Percentiles rank a stretch among this genome's conserved stretches.
Conservation (phyloP, 2,113 vertebrate genomes). For the Onychostoma macrolepis region DNA sequence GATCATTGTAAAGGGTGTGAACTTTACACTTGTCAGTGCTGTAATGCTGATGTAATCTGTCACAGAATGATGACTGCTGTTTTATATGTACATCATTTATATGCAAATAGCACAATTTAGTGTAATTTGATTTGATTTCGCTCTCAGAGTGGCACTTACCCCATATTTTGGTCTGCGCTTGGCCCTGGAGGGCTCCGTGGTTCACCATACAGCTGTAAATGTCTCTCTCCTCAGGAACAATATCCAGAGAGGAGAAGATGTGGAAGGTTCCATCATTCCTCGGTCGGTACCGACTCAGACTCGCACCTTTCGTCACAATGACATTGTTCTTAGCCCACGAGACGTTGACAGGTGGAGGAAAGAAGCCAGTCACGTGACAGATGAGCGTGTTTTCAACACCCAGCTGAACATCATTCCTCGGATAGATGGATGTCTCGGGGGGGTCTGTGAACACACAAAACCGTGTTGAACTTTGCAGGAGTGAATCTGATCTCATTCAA, state of each 20-base stretch:
- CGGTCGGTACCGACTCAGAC: conserved; percentile 59
- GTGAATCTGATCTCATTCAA: neutral
- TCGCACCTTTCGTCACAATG: conserved; percentile 61
- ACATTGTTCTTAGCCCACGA: conserved; percentile 61
- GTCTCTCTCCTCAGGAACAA: conserved; percentile 71
- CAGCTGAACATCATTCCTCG: conserved; percentile 49
- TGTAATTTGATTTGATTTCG: neutral
- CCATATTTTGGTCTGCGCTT: conserved; percentile 65
- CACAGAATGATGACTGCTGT: no score
- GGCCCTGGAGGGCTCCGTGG: conserved; percentile 57
- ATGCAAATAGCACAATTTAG: no score
- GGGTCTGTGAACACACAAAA: conserved; percentile 54
- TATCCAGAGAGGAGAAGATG: conserved; percentile 72
- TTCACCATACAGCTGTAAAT: conserved; percentile 74
- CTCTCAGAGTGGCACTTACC: conserved; percentile 44
- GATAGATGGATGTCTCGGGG: conserved; percentile 69
- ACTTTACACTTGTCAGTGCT: neutral
- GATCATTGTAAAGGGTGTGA: neutral
- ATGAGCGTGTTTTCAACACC: conserved; percentile 68
- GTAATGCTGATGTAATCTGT: neutral
- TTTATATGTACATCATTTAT: no score
- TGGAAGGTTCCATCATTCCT: conserved; percentile 66
- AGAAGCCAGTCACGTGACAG: conserved; percentile 74
- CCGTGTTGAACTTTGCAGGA: neutral
- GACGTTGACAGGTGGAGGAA: conserved; percentile 71